Conservation (phyloP, 2,113 vertebrate genomes). For the Numenius arquata region DNA sequence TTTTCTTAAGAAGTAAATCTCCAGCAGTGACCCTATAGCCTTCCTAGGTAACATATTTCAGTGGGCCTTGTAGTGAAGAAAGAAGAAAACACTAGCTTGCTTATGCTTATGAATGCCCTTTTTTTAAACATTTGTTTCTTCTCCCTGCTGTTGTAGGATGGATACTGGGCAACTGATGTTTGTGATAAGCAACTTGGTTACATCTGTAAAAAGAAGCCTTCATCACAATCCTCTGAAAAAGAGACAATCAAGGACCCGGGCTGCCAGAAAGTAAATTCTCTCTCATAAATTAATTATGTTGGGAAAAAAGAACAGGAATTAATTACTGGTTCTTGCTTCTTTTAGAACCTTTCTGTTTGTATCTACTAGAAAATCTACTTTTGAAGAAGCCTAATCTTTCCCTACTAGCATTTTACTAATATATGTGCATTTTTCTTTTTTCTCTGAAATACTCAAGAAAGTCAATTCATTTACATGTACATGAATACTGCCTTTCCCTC, state of each 20-base stretch:
- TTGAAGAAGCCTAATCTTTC: neutral
- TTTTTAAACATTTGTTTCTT: neutral
- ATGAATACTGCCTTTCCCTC: neutral
- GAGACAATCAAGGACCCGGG: constrained; percentile 66
- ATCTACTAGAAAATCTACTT: neutral
- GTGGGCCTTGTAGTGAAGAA: neutral
- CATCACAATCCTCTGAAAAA: constrained; percentile 34
- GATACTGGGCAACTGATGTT: constrained; percentile 82
- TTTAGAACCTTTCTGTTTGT: neutral
- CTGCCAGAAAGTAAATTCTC: constrained; percentile 79
- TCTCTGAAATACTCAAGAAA: neutral
- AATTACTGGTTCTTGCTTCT: neutral
- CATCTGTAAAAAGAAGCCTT: constrained; percentile 87
- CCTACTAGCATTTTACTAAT: neutral
- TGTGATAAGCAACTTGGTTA: constrained; percentile 82
- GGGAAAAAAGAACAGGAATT: neutral
- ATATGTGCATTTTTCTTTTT: neutral
- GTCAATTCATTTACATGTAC: neutral
- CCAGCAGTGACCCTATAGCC: neutral
- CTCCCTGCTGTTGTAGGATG: constrained; percentile 73
- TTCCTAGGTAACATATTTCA: neutral
- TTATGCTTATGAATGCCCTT: neutral
- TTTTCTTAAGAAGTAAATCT: neutral
- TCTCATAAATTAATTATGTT: neutral
- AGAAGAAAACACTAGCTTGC: neutral